These are phyloP conservation scores for Doryteuthis pealeii DNA, from an alignment of 1,140 invertebrate species.

Conservation along the genomic window DNA sequence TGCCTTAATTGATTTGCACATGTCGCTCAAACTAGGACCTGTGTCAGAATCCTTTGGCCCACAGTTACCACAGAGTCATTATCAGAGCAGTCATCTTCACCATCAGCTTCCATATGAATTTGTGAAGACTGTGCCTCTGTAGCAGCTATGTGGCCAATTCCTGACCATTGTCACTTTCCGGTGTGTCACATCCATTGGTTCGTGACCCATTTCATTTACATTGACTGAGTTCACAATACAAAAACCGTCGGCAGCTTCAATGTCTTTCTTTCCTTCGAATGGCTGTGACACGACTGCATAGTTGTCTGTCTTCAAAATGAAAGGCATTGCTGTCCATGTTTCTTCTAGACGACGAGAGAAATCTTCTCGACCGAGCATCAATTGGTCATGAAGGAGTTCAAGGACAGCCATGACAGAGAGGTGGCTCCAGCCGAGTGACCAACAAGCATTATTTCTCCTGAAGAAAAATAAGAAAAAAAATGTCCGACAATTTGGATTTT, in stretches of 20 bases:
- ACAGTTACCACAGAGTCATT: conserved; percentile 49
- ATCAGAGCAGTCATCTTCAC: conserved; percentile 25
- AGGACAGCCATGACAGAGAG: conserved; percentile 51
- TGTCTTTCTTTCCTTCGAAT: conserved; percentile 16
- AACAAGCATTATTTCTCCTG: conserved; percentile 52
- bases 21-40: conserved; percentile 38
- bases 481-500: no score
- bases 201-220: not conserved
- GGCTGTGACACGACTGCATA: conserved; percentile 23
- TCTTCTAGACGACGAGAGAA: not conserved
- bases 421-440: conserved; percentile 58
- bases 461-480: conserved; percentile 16
- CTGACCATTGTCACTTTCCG: conserved; percentile 22
- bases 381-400: conserved; percentile 47
- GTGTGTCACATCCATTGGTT: conserved; percentile 17
- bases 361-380: conserved; percentile 12
- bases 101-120: not conserved
- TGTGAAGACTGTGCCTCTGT: conserved; percentile 10
- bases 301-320: conserved; percentile 39
- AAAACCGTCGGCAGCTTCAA: not conserved
- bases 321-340: conserved; percentile 13
- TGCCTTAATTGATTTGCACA: conserved; percentile 47
- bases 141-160: conserved; percentile 13
- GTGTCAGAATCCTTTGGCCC: conserved; percentile 36
- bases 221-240: not conserved